These are phyloP conservation scores for Clupea harengus DNA, from an alignment of 2,113 vertebrate genomes.

Conservation along the genomic window DNA sequence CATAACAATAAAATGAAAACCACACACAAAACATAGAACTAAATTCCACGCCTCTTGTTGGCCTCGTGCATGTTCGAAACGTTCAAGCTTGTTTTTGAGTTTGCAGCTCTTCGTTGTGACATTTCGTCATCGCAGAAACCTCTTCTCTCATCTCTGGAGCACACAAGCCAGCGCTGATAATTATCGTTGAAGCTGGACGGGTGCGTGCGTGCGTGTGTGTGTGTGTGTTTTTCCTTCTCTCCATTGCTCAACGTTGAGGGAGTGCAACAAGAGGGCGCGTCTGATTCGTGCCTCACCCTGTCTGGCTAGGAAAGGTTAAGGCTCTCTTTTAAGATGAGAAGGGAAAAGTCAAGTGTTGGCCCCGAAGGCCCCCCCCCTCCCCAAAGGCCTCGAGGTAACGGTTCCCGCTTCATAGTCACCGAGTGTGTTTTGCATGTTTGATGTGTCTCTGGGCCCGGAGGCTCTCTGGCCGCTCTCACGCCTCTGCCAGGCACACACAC, in stretches of 20 bases:
- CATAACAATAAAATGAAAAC: not conserved
- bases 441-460: not conserved
- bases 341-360: slow-evolving; percentile 71
- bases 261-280: not conserved
- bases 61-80: not conserved
- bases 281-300: not conserved
- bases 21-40: not conserved
- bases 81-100: not conserved
- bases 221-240: not conserved
- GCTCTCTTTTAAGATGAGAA: slow-evolving; percentile 67
- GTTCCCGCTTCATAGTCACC: slow-evolving; percentile 47
- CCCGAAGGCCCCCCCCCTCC: slow-evolving; percentile 62
- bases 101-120: not conserved
- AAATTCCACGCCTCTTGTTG: not conserved
- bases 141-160: not conserved
- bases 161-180: not conserved
- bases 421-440: not conserved
- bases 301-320: slow-evolving; percentile 65
- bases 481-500: too few species aligned
- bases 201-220: not conserved
- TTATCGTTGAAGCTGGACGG: not conserved
- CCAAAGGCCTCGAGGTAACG: not conserved
- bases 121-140: not conserved
- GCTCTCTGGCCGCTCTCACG: not conserved
- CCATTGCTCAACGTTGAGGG: not conserved